Evolutionary conservation across 2,888 invertebrate species (phyloP).

Genomic region (Plebejus argus): DNA sequence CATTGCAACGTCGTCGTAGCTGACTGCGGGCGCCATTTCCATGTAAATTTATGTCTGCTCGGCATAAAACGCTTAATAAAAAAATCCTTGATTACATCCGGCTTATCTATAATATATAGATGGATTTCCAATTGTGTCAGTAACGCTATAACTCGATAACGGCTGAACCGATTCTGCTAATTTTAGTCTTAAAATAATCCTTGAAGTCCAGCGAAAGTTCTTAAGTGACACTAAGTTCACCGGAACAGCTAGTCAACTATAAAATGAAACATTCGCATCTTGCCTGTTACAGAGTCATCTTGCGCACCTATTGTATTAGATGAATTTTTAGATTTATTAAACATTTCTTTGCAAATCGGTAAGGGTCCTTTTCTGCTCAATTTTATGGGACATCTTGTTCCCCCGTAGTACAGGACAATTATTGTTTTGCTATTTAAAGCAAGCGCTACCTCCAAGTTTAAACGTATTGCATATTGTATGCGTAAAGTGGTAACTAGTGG

Average conservation of each 20-base stretch:
- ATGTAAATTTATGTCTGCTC: constrained; percentile 8
- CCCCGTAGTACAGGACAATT: neutral
- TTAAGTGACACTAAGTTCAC: no score
- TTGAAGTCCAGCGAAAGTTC: no score
- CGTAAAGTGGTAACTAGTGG: no score
- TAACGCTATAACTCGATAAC: no score
- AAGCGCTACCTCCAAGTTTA: no score
- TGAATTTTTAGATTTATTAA: neutral
- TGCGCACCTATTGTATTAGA: neutral
- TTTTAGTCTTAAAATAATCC: no score
- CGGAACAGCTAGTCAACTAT: no score
- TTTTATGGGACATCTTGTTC: no score
- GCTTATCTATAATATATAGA: no score
- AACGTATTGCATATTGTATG: neutral
- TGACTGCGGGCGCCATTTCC: neutral
- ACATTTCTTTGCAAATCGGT: neutral
- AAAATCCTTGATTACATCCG: constrained; percentile 5
- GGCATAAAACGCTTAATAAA: neutral
- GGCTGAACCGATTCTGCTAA: no score
- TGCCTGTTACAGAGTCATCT: neutral
- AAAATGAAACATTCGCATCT: no score
- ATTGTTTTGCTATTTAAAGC: neutral
- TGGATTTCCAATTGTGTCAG: no score
- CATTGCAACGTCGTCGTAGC: neutral
- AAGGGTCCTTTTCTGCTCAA: neutral